A percentile compares a stretch with the other conserved stretches of the same genome.
Conservation (phyloP, 2,888 invertebrate species). For the Drosophila acutilabella region DNA sequence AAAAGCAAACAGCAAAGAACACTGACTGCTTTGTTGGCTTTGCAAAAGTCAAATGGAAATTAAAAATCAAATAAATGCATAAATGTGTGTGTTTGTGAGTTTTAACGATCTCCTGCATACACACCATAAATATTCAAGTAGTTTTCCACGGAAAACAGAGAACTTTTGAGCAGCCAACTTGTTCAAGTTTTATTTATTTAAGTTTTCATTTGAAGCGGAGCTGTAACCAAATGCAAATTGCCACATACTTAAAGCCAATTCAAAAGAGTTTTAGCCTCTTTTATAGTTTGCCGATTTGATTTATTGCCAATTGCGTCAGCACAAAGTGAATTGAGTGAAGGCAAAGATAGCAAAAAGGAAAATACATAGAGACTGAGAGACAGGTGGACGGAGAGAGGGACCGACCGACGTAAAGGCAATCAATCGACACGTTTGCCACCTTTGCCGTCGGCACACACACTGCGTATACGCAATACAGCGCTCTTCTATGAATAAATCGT, state of each 20-base stretch:
- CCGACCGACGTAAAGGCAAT: slow-evolving; percentile 21
- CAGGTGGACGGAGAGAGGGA: slow-evolving; percentile 7
- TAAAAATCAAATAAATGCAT: slow-evolving; percentile 66
- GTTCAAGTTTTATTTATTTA: slow-evolving; percentile 28
- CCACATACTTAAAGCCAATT: slow-evolving; percentile 29
- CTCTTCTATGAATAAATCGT: slow-evolving; percentile 12
- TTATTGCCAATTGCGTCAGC: slow-evolving; percentile 67
- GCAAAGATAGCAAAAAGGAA: slow-evolving; percentile 1
- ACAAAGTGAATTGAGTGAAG: slow-evolving; percentile 26
- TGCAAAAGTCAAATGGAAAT: slow-evolving; percentile 42
- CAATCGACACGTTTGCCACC: slow-evolving; percentile 58
- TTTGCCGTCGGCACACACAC: slow-evolving; percentile 44
- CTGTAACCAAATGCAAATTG: slow-evolving; percentile 34
- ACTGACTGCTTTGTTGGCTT: slow-evolving; percentile 43
- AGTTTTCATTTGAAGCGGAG: slow-evolving; percentile 33
- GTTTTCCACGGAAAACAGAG: slow-evolving; percentile 56
- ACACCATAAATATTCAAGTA: slow-evolving; percentile 64
- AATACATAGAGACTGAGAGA: slow-evolving; percentile 17
- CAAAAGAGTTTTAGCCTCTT: slow-evolving; percentile 24
- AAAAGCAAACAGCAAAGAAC: slow-evolving; percentile 49
- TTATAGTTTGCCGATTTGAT: slow-evolving; percentile 69
- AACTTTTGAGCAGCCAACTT: neutral
- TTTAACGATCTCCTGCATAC: slow-evolving; percentile 33
- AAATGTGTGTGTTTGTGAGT: slow-evolving; percentile 27
- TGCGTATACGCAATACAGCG: slow-evolving; percentile 62